phyloP scores from a whole-genome alignment of 37 sponge, comb jelly and placozoan genomes.

The Aplysina aerophoba region DNA sequence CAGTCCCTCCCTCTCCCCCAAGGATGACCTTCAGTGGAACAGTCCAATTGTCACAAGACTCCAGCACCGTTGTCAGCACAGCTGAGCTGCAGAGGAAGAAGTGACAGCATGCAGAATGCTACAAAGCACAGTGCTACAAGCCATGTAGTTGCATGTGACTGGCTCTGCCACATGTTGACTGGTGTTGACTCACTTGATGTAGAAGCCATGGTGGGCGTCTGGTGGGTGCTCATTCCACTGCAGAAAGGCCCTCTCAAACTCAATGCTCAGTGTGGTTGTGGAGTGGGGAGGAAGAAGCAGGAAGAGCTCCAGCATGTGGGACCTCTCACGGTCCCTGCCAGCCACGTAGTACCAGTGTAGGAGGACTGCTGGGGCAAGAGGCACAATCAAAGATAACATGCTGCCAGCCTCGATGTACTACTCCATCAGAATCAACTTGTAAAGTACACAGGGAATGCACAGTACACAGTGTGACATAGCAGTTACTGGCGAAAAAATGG shows the following conservation, averaged over 20 bases:
- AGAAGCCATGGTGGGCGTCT: conserved; percentile 97
- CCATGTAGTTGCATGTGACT: too few species aligned
- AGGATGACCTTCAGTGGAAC: too few species aligned
- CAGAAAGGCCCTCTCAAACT: conserved; percentile 84
- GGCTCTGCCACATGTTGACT: too few species aligned
- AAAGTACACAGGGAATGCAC: too few species aligned
- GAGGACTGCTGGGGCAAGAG: too few species aligned
- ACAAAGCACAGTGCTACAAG: too few species aligned
- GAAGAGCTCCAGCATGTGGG: conserved; percentile 82
- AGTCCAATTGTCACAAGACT: conserved; percentile 56
- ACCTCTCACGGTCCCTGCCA: conserved; percentile 82
- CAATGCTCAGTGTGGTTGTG: conserved; percentile 58
- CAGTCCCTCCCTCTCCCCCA: too few species aligned
- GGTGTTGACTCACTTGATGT: conserved; percentile 79
- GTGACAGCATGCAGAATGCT: neutral
- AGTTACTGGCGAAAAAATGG: too few species aligned
- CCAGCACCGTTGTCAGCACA: conserved; percentile 62
- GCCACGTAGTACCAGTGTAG: conserved; percentile 56
- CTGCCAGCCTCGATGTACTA: too few species aligned
- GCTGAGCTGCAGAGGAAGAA: conserved; percentile 63
- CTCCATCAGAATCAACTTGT: too few species aligned
- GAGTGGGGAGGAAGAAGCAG: conserved; percentile 80
- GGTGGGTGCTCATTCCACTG: conserved; percentile 97
- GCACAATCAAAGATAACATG: too few species aligned
- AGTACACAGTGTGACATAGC: too few species aligned